These are phyloP conservation scores for Anguilla anguilla DNA, from an alignment of 2,797 vertebrate species.

Conservation along the genomic window DNA sequence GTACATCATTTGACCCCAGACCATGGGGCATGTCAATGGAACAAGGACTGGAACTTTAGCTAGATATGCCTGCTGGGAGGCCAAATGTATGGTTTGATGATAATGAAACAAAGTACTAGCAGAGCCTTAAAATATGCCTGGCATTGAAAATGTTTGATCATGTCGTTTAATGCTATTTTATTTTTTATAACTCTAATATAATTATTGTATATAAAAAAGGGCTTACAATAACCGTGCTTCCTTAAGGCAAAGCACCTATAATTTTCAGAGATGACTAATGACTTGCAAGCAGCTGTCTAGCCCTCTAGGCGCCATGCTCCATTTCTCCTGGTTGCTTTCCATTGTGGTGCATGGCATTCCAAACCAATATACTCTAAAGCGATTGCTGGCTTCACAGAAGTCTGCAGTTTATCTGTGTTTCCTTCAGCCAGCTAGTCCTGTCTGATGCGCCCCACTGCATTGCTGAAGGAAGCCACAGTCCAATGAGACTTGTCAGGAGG, in stretches of 20 bases:
- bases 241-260: slow-evolving; percentile 1
- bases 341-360: neutral
- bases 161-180: neutral
- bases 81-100: neutral
- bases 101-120: neutral
- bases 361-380: slow-evolving; percentile 29
- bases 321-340: slow-evolving; percentile 25
- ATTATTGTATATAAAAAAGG: neutral
- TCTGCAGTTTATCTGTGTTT: neutral
- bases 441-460: neutral
- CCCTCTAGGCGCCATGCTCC: slow-evolving; percentile 18
- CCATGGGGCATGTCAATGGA: neutral
- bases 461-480: slow-evolving; percentile 6
- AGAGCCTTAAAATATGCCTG: neutral
- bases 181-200: neutral
- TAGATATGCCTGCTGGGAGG: neutral
- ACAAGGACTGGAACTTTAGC: neutral
- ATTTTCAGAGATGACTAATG: slow-evolving; percentile 28
- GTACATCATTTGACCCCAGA: no score
- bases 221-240: neutral
- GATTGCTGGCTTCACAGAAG: neutral
- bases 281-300: slow-evolving; percentile 29
- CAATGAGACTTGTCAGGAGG: neutral
- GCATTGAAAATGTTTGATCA: neutral
- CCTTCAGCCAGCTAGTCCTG: slow-evolving; percentile 1